These are phyloP conservation scores for Manis crassicaudata DNA, from an alignment of 2,797 vertebrate genomes.

Conservation along the genomic window DNA sequence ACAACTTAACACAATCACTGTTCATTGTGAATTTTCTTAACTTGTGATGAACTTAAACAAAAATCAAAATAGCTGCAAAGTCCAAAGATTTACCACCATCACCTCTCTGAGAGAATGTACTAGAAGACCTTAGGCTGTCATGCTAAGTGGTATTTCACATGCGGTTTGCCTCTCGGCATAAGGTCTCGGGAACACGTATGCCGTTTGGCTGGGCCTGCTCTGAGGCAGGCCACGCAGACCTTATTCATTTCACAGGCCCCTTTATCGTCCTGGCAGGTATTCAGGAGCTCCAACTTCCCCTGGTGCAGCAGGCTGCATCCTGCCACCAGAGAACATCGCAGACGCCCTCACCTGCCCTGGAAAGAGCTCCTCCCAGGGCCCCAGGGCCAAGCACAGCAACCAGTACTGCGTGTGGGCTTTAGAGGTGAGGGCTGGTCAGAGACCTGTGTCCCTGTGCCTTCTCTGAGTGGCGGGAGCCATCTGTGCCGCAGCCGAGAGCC, in stretches of 20 bases:
- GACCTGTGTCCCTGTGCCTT: accelerated
- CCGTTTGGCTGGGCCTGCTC: accelerated
- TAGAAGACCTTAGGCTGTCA: not conserved
- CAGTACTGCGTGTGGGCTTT: accelerated
- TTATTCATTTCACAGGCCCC: no score
- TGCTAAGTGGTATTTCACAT: not conserved
- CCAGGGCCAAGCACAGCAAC: accelerated
- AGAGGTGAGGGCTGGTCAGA: not conserved
- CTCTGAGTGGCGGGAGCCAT: not conserved
- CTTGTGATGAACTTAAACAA: not conserved
- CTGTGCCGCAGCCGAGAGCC: not conserved
- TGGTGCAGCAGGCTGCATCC: not conserved
- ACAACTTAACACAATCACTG: not conserved
- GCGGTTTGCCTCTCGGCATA: not conserved
- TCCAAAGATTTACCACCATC: not conserved
- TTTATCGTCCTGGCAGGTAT: not conserved
- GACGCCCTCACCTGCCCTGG: not conserved
- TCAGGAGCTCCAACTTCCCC: not conserved
- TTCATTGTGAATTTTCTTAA: not conserved
- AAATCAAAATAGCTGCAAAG: not conserved
- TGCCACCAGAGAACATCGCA: not conserved
- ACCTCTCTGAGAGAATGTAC: not conserved
- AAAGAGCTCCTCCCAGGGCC: not conserved
- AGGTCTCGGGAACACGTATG: not conserved
- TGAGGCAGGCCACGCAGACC: not conserved